A percentile compares a stretch with the other conserved stretches of the same genome.
Conservation (phyloP, 2,888 invertebrate genomes). For the Periphyllus acericola region DNA sequence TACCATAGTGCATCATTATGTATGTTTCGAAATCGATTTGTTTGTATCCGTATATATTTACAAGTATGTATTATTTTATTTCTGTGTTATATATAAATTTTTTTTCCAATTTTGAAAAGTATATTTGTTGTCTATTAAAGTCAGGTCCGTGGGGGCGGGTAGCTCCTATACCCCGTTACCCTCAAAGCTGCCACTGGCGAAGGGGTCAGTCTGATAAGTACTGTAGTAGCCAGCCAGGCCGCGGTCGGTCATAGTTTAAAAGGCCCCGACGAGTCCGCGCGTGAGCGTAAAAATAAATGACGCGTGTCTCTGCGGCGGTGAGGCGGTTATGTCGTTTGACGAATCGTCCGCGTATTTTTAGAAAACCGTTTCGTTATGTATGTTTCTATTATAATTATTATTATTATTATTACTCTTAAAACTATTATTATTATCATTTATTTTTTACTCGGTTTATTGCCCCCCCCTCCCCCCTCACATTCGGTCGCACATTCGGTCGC, state of each 20-base stretch:
- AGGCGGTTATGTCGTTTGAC: slow-evolving; percentile 18
- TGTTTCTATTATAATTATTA: not conserved
- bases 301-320: not conserved
- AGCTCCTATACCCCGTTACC: no score
- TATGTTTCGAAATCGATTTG: no score
- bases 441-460: not conserved
- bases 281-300: slow-evolving; percentile 37
- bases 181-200: no score
- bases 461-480: not conserved
- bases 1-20: no score
- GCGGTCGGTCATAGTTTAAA: not conserved
- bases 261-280: not conserved
- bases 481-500: not conserved
- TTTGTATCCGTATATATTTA: no score
- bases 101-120: no score
- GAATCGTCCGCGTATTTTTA: slow-evolving; percentile 31
- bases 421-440: no score
- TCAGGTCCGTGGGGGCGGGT: no score
- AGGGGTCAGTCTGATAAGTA: no score
- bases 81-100: no score
- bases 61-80: no score
- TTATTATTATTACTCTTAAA: not conserved
- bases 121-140: no score
- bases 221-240: not conserved
- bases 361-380: not conserved